Percentiles rank a stretch among this genome's conserved stretches.
phyloP scores from a whole-genome alignment of 1,140 invertebrate genomes.

The Carposina sasakii region DNA sequence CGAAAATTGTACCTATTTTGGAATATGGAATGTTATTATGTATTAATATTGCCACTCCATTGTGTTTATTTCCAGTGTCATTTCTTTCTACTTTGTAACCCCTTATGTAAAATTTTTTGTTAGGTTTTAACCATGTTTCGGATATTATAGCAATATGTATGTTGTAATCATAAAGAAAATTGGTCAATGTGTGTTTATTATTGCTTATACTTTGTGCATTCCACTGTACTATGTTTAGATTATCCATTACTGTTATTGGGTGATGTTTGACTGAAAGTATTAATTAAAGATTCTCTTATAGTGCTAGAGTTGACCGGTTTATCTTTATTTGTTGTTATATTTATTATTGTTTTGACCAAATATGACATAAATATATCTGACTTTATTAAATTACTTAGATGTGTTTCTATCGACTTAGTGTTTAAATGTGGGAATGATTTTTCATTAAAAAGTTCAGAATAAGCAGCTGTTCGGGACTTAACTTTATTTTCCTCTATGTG shows the following conservation, averaged over 20 bases:
- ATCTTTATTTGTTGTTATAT: neutral
- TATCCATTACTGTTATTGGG: conserved; percentile 3
- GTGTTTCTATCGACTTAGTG: neutral
- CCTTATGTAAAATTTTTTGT: conserved; percentile 15
- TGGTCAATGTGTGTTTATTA: conserved; percentile 13
- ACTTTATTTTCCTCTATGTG: conserved; percentile 18
- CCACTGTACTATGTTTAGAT: conserved; percentile 21
- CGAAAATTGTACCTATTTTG: neutral
- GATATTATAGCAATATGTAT: conserved; percentile 20
- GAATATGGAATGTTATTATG: conserved; percentile 16
- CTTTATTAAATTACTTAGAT: neutral
- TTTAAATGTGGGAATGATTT: conserved; percentile 4
- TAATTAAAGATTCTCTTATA: neutral
- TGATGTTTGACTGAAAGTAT: neutral
- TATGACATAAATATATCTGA: neutral
- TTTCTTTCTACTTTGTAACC: conserved; percentile 15
- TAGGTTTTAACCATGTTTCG: conserved; percentile 18
- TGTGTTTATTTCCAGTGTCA: conserved; percentile 22
- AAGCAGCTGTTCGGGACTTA: conserved; percentile 7
- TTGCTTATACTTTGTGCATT: conserved; percentile 20
- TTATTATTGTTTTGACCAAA: neutral
- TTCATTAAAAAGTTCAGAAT: conserved; percentile 15
- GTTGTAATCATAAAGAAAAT: conserved; percentile 15
- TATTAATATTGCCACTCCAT: conserved; percentile 26
- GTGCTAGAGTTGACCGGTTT: neutral